A percentile compares a stretch with the other conserved stretches of the same genome.
Conservation (phyloP, 2,113 vertebrate genomes). For the Lathamus discolor region DNA sequence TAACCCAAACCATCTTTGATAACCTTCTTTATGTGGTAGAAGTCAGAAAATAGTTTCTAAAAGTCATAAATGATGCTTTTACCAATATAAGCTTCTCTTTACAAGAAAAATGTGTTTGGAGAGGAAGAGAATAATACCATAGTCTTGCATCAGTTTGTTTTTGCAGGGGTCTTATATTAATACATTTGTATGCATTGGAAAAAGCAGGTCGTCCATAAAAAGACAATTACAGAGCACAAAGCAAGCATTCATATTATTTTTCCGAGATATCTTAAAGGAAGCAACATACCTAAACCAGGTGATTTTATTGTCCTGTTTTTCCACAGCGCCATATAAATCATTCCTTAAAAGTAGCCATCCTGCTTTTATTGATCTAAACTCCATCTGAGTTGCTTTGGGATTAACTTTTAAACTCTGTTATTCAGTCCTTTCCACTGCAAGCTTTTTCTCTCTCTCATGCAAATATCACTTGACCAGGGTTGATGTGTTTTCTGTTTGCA, state of each 20-base stretch:
- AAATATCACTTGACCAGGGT: not conserved
- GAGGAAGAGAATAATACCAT: slow-evolving; percentile 6
- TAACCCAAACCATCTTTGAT: not conserved
- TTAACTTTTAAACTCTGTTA: slow-evolving; percentile 53
- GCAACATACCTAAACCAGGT: slow-evolving; percentile 6
- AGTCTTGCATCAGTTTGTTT: slow-evolving; percentile 56
- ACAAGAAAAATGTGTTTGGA: slow-evolving; percentile 1
- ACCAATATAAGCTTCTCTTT: slow-evolving; percentile 24
- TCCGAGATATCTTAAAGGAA: slow-evolving; percentile 42
- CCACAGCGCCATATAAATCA: slow-evolving; percentile 63
- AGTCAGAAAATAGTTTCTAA: slow-evolving; percentile 53
- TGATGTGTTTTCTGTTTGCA: not conserved
- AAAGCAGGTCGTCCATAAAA: slow-evolving; percentile 60
- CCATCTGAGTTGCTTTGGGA: slow-evolving; percentile 52
- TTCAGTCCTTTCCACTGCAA: not conserved
- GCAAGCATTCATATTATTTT: slow-evolving; percentile 36
- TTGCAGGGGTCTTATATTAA: slow-evolving; percentile 41
- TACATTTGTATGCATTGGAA: slow-evolving; percentile 41
- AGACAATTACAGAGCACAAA: slow-evolving; percentile 67
- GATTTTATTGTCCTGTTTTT: slow-evolving; percentile 53
- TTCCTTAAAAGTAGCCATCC: slow-evolving; percentile 59
- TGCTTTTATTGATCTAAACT: slow-evolving; percentile 63
- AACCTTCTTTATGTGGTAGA: slow-evolving; percentile 23
- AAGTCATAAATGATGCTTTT: slow-evolving; percentile 40
- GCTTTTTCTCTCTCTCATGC: not conserved